Evolutionary conservation across 2,888 invertebrate genomes (phyloP).

Genomic region (Drosophila kuntzei): DNA sequence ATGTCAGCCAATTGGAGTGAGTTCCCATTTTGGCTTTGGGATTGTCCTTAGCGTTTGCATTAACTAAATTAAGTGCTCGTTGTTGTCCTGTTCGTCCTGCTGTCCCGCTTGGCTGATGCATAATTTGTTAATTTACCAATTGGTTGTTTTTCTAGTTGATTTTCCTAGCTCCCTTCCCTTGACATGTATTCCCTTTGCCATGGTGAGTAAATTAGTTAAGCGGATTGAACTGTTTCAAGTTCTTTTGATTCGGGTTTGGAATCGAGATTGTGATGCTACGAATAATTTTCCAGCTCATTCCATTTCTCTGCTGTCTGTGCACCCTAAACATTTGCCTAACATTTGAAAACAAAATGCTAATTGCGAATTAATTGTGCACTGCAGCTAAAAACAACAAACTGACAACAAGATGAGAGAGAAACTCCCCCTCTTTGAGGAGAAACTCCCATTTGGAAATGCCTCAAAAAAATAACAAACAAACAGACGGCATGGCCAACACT

Average conservation of each 20-base stretch:
- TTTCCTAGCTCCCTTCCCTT: conserved; percentile 1
- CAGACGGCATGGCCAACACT: conserved; percentile 44
- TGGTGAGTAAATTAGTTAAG: conserved; percentile 74
- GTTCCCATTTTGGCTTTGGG: conserved; percentile 14
- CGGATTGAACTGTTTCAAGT: conserved; percentile 51
- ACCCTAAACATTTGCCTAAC: conserved; percentile 48
- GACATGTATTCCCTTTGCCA: conserved; percentile 52
- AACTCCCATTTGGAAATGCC: conserved; percentile 42
- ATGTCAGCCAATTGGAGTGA: conserved; percentile 61
- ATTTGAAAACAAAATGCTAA: conserved; percentile 71
- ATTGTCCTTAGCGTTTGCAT: conserved; percentile 58
- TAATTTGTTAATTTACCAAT: conserved; percentile 78
- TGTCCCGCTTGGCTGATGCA: conserved; percentile 55
- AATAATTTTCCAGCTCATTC: not conserved
- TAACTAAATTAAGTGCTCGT: conserved; percentile 77
- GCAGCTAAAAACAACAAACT: conserved; percentile 73
- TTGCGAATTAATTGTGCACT: conserved; percentile 80
- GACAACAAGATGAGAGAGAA: conserved; percentile 28
- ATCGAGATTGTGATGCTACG: not conserved
- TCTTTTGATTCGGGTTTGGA: conserved; percentile 2
- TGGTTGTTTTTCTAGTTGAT: conserved; percentile 36
- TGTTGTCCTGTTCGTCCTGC: conserved; percentile 26
- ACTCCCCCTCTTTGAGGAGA: not conserved
- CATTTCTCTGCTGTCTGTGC: conserved; percentile 7
- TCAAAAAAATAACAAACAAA: conserved; percentile 70